Evolutionary conservation across 2,113 vertebrate species (phyloP).

Genomic region (Corvus hawaiiensis): DNA sequence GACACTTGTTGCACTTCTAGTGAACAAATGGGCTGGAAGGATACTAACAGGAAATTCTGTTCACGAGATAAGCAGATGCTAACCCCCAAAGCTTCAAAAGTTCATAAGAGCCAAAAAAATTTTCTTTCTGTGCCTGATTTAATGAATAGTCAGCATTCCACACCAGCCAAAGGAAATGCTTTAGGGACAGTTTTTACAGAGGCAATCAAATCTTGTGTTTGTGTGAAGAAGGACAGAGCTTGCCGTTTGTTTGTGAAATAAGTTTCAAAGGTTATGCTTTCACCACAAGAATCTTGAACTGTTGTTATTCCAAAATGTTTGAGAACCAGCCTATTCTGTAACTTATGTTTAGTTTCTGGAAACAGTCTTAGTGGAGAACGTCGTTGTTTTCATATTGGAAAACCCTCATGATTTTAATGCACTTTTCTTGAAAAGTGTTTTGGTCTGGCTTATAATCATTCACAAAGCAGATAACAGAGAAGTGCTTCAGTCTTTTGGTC

Average conservation of each 20-base stretch:
- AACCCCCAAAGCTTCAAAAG: conserved; percentile 58
- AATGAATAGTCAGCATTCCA: conserved; percentile 76
- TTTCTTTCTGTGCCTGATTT: conserved; percentile 41
- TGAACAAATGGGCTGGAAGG: conserved; percentile 67
- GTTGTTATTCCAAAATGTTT: background rate
- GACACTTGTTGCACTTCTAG: conserved; percentile 61
- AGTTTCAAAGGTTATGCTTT: conserved; percentile 31
- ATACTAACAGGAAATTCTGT: conserved; percentile 78
- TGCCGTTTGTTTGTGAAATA: conserved; percentile 26
- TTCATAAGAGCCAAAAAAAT: conserved; percentile 51
- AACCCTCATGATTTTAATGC: background rate
- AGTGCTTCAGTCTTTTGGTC: background rate
- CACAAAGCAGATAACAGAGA: background rate
- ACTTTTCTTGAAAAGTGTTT: background rate
- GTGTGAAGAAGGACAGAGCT: conserved; percentile 35
- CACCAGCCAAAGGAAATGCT: conserved; percentile 68
- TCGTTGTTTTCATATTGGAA: background rate
- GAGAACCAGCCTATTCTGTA: background rate
- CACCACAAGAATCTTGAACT: conserved; percentile 37
- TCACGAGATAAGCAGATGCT: conserved; percentile 77
- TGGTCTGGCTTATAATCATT: background rate
- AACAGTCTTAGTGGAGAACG: background rate
- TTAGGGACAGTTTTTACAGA: conserved; percentile 63
- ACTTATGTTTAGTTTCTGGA: background rate
- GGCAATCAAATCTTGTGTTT: conserved; percentile 50